Base-by-base conservation (phyloP, 2,888 invertebrate species). In the Stomorhina lunata region DNA sequence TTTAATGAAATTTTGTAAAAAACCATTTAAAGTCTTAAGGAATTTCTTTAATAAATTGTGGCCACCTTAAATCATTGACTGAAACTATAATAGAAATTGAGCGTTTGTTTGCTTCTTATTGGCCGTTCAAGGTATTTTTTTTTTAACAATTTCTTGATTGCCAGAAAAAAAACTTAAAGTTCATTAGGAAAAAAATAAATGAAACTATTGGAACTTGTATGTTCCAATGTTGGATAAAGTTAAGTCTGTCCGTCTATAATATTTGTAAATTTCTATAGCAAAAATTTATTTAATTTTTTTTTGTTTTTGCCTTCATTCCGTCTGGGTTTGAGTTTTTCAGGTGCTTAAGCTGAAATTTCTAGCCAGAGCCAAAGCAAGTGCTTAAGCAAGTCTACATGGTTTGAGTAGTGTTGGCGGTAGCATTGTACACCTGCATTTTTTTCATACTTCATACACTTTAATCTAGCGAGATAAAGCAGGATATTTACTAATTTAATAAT, bases 401-500 rank as follows among this genome's bases (percentile, higher is more conserved):
- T 22, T 72, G 59, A n/a, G 37, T 50, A 71, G 71, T 75, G 75
- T 75, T 80, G 77, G 72, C 65, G 69, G 75, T 81, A 55, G 84
- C 80, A 57, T 73, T 71, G 84, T 77, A 59, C 84, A 83, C 81
- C 79, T 80, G 79, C 76, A 80, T 59, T 48, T 45, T 77, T n/a
- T n/a, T 34, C 15, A 12, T 65, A n/a, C 29, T 20, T 59, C 10
- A 37, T 68, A 78, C 68, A 73, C 76, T 81, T 72, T 61, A 76
- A 72, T 80, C 78, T 77, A 59, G 34, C 66, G 77, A 73, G 82
- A 77, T 82, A 81, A 77, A 66, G 80, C 80, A 79, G 88, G 88
- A 88, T 89, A 89, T 89, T 89, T 89, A 90, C 90, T 90, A 90
- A 90, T 90, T 90, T 90, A 90, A 90, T 90, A 90, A 90, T 90